A percentile compares a stretch with the other conserved stretches of the same genome.
Conservation (phyloP, 2,113 vertebrate species). For the Synodontis membranacea region DNA sequence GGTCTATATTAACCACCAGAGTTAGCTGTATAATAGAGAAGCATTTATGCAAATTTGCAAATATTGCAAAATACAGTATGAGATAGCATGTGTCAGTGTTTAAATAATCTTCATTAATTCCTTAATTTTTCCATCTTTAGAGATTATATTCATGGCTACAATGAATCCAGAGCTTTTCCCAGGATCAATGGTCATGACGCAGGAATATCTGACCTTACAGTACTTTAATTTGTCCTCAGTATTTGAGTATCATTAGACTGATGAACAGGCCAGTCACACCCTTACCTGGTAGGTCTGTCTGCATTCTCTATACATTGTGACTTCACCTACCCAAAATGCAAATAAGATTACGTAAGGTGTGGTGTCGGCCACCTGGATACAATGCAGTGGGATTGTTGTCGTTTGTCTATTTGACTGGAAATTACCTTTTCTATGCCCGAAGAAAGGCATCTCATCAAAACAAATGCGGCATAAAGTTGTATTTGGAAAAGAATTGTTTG, state of each 20-base stretch:
- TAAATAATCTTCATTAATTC: neutral
- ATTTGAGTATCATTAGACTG: neutral
- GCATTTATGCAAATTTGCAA: neutral
- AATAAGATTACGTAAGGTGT: neutral
- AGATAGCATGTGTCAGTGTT: neutral
- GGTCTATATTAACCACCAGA: neutral
- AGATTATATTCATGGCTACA: too few species aligned
- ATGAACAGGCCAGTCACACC: neutral
- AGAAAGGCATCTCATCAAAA: neutral
- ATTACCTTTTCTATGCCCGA: neutral
- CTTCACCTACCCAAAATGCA: neutral
- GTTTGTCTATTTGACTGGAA: neutral
- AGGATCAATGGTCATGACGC: neutral
- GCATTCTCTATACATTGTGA: neutral
- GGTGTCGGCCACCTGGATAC: neutral
- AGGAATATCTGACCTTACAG: neutral
- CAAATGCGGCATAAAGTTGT: neutral
- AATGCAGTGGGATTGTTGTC: neutral
- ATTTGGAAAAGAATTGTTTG: neutral
- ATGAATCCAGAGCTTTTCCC: neutral
- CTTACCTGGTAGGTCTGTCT: neutral
- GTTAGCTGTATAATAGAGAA: neutral
- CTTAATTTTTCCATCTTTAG: too few species aligned
- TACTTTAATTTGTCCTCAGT: neutral
- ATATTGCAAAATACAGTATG: neutral